These are phyloP conservation scores for Nudaria mundana DNA, from an alignment of 2,888 invertebrate species.

Conservation along the genomic window DNA sequence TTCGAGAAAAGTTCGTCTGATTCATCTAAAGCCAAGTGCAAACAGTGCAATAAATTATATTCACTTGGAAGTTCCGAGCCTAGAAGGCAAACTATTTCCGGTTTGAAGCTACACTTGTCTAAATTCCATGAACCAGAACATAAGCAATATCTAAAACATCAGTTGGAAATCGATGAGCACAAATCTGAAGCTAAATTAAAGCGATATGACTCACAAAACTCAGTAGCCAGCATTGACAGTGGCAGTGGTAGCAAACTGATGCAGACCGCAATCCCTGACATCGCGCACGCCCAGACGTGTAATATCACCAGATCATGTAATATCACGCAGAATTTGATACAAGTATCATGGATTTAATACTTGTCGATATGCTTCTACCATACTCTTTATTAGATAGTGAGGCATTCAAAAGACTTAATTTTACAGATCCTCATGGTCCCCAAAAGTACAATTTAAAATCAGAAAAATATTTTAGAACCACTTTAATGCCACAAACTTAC, in stretches of 20 bases:
- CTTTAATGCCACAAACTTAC: conserved; percentile 30
- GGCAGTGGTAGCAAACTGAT: too few relatives aligned
- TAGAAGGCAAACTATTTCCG: conserved; percentile 16
- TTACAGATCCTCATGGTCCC: conserved; percentile 21
- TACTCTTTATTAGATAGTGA: conserved; percentile 33
- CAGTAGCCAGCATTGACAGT: too few relatives aligned
- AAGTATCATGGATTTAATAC: conserved; percentile 34
- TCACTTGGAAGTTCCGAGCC: conserved; percentile 11
- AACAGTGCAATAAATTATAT: conserved; percentile 12
- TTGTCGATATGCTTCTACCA: conserved; percentile 38
- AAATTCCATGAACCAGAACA: conserved; percentile 14
- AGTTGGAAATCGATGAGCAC: conserved; percentile 13
- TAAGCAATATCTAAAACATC: conserved; percentile 14
- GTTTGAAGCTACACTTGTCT: conserved; percentile 16
- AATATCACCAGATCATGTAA: conserved; percentile 29
- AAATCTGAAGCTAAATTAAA: conserved; percentile 16
- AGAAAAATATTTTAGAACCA: conserved; percentile 29
- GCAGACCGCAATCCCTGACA: too few relatives aligned
- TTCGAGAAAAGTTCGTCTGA: too few relatives aligned
- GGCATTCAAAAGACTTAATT: conserved; percentile 26
- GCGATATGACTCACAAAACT: conserved; percentile 11
- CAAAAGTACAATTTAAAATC: conserved; percentile 21
- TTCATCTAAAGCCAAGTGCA: conserved; percentile 13
- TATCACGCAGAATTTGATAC: conserved; percentile 32
- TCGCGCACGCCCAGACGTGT: too few relatives aligned